Conservation (phyloP, 2,113 vertebrate genomes). For the Lepus americanus region DNA sequence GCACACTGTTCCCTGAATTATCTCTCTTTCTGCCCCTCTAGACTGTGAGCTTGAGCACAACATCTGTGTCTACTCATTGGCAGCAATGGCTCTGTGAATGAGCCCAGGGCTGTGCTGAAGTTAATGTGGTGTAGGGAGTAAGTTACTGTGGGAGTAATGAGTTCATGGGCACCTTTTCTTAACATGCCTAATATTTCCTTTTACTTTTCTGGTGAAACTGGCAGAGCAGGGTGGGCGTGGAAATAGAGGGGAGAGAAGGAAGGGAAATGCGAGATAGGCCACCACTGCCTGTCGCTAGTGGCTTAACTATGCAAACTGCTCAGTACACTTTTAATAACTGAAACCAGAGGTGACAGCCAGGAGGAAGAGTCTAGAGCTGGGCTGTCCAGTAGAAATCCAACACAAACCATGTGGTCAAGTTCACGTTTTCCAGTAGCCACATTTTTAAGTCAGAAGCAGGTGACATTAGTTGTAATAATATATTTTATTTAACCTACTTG, state of each 20-base stretch:
- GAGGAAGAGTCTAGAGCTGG: not conserved
- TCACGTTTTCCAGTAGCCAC: conserved; percentile 47
- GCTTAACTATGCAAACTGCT: not conserved
- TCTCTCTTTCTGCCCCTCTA: not conserved
- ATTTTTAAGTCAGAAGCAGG: conserved; percentile 31
- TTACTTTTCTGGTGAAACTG: conserved; percentile 41
- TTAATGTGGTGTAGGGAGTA: not conserved
- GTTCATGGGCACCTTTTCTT: not conserved
- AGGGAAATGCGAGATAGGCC: not conserved
- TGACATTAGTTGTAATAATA: conserved; percentile 38
- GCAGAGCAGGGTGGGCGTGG: not conserved
- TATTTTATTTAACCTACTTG: not conserved
- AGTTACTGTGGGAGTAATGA: not conserved
- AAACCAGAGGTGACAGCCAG: not conserved
- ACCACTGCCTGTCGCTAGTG: not conserved
- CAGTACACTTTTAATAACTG: not conserved
- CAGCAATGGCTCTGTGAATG: not conserved
- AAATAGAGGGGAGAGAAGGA: not conserved
- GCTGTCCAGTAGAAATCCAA: not conserved
- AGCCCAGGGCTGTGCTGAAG: not conserved
- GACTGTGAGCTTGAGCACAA: not conserved
- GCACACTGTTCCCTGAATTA: not conserved
- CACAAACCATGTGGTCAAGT: not conserved
- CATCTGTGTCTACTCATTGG: not conserved
- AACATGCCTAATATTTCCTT: not conserved